Base-by-base conservation (phyloP, 2,888 invertebrate genomes). In the Himalopsyche tibetana region DNA sequence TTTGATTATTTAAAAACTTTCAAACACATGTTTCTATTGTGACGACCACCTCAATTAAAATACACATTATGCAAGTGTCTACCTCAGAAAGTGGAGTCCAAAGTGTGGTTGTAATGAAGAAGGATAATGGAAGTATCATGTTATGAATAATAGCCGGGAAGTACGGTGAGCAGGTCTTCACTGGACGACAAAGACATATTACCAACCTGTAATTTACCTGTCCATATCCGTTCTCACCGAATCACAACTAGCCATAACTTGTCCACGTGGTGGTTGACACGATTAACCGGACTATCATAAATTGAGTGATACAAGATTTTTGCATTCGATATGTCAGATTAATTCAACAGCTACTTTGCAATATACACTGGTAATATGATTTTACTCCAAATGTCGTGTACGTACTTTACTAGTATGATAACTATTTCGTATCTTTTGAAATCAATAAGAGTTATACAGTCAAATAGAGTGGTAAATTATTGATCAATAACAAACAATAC, bases 61-160 rank as follows among this genome's bases (percentile, higher is more conserved):
- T 9, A 74, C 74, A 36, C 74, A 74, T 74, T 74, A 74, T 74
- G 74, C 74, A 74, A 36, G 74, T 74, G 15, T 11, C 36, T 36
- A 38, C 74, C 11, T 74, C 74, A 74, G 74, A 74, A 74, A 74
- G 74, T 74, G 74, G 74, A 74, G 2, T 38, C 19, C 38, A 74
- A 74, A 74, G 36, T 74, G 74, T 74, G 74, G 74, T 74, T 74
- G 74, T 74, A 74, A 74, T 74, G 36, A 74, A 74, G 36, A 36
- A 74, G 74, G 74, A 74, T 88, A 88, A 88, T 88, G 88, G 88
- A 88, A 17, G 88, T 88, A 88, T 88, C 88, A 81, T 88, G 88
- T 88, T 86, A 86, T 86, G 86, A 88, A 84, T 86, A 82, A 80
- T 85, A 82, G 79, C 38, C 87, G 87, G 87, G 87, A 87, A 87